These are phyloP conservation scores for Tenthredo mesomela DNA, from an alignment of 2,888 invertebrate species.

Conservation along the genomic window DNA sequence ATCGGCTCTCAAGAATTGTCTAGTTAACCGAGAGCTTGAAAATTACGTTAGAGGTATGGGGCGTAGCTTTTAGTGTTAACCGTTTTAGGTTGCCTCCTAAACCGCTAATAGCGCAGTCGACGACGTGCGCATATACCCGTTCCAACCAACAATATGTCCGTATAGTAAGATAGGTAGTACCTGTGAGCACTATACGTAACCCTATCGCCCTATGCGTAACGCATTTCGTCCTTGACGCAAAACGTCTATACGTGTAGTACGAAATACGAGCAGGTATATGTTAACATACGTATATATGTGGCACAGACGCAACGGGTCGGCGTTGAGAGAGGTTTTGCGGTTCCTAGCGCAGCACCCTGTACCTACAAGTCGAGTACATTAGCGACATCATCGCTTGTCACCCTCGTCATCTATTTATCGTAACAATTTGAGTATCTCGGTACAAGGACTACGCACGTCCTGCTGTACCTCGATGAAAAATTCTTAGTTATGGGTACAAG, in stretches of 20 bases:
- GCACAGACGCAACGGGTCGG: neutral
- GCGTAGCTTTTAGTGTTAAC: constrained; percentile 47
- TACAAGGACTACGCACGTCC: neutral
- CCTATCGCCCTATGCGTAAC: neutral
- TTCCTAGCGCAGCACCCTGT: neutral
- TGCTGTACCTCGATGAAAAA: neutral
- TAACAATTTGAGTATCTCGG: neutral
- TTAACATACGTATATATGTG: neutral
- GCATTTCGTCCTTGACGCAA: neutral
- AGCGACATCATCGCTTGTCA: constrained; percentile 49
- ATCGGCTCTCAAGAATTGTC: constrained; percentile 13
- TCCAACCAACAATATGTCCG: neutral
- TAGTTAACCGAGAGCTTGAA: neutral
- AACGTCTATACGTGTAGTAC: neutral
- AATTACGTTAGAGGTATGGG: constrained; percentile 7
- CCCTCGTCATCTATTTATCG: constrained; percentile 48
- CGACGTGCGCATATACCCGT: neutral
- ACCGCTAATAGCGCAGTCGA: constrained; percentile 62
- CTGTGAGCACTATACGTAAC: neutral
- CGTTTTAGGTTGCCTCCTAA: constrained; percentile 56
- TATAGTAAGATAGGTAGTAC: neutral
- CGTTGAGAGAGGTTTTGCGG: constrained; percentile 46
- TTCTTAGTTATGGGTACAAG: neutral
- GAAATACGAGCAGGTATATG: neutral
- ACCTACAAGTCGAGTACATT: constrained; percentile 16